Base-by-base conservation (phyloP, 2,888 invertebrate species). In the Apodemia hepburni region DNA sequence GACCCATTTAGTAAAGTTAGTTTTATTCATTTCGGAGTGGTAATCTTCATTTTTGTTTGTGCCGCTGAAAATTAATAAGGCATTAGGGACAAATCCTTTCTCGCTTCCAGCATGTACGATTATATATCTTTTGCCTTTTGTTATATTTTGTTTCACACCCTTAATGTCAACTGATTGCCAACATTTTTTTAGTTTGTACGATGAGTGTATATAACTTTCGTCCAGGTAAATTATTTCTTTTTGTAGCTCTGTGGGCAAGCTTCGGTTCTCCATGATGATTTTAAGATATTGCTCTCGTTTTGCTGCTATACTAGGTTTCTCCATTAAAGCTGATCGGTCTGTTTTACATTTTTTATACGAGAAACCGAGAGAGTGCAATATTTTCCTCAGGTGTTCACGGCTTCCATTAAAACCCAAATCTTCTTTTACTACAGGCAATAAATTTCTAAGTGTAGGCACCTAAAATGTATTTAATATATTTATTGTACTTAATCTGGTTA, bases 191-290 rank as follows among this genome's bases (percentile, higher is more conserved):
- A 47, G 17, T 47, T 47, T 47, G 17, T 58, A 54, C 60, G 5
- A 70, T 62, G 33, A 68, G 59, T 74, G 72, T 29, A 73, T 68
- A 49, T 73, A 73, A 59, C 71, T 74, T 59, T 74, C 73, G 69
- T 74, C 72, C n/a, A 73, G 61, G 65, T 71, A 73, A 58, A 73
- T 67, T n/a, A 73, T 69, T 49, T 70, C 47, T 65, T 70, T 66
- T 65, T 60, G 38, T 8, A 65, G 42, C 29, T 66, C 64, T 62
- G 57, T 42, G 22, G 66, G 64, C 49, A 65, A 59, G 38, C 66
- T 45, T 42, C 69, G 27, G 51, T 67, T 67, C 3, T 58, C 59
- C 35, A 63, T 61, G n/a, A 59, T 59, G n/a, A 59, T 17, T 61
- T 64, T 49, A 27, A 67, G 57, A 60, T 67, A 69, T 42, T 64